Evolutionary conservation across 2,113 vertebrate species (phyloP).

Genomic region (Corvus hawaiiensis): DNA sequence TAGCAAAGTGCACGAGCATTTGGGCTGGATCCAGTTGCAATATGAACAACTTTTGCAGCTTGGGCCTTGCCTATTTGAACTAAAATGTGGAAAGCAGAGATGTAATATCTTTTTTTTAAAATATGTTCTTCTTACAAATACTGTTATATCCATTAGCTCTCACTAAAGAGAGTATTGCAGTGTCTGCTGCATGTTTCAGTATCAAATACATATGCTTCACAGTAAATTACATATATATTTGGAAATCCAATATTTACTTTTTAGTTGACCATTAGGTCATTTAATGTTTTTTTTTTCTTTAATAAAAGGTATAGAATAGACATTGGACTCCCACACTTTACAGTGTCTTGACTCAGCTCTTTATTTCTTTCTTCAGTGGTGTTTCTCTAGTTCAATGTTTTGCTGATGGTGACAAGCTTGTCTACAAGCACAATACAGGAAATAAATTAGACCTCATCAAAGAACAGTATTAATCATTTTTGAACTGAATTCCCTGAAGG

Average conservation of each 20-base stretch:
- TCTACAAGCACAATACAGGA: not conserved
- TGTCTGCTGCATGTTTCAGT: not conserved
- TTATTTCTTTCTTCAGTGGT: not conserved
- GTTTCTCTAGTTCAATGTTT: not conserved
- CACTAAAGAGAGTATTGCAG: not conserved
- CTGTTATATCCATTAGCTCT: not conserved
- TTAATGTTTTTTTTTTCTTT: not conserved
- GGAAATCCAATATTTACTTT: not conserved
- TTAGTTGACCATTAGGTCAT: not conserved
- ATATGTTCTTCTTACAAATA: not conserved
- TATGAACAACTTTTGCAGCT: not conserved
- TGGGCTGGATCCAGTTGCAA: not conserved
- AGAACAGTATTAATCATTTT: not conserved
- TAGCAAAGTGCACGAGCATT: not conserved
- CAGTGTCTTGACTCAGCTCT: not conserved
- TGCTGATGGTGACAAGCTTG: not conserved
- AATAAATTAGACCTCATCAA: slow-evolving; percentile 27
- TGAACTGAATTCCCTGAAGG: not conserved
- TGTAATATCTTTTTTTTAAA: not conserved
- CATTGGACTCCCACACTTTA: not conserved
- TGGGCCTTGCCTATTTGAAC: not conserved
- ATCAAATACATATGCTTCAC: not conserved
- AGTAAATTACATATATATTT: not conserved
- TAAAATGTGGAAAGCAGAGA: not conserved
- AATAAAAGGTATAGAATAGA: not conserved